These are phyloP conservation scores for Drosophila kohkoa DNA, from an alignment of 1,140 invertebrate genomes.

Conservation along the genomic window DNA sequence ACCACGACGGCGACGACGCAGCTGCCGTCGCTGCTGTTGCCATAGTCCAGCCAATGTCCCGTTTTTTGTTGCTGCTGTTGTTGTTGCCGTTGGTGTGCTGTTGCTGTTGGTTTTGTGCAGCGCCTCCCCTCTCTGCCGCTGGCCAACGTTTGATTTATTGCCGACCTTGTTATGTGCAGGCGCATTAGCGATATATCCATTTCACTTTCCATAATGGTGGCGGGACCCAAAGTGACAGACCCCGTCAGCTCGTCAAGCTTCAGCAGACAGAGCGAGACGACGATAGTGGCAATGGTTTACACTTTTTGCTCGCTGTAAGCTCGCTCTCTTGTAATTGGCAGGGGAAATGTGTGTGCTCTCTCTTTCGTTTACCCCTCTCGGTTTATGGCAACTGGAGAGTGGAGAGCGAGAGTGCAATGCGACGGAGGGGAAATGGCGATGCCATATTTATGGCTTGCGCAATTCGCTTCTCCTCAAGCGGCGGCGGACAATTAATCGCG, in stretches of 20 bases:
- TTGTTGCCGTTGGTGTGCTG: slow-evolving; percentile 18
- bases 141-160: slow-evolving; percentile 79
- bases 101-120: slow-evolving; percentile 17
- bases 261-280: slow-evolving; percentile 61
- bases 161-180: slow-evolving; percentile 85
- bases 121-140: slow-evolving; percentile 37
- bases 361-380: slow-evolving; percentile 57
- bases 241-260: slow-evolving; percentile 53
- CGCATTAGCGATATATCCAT: slow-evolving; percentile 84
- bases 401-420: slow-evolving; percentile 46
- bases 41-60: slow-evolving; percentile 40
- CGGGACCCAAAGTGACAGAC: slow-evolving; percentile 60
- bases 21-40: slow-evolving; percentile 2
- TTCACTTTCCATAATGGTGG: slow-evolving; percentile 84
- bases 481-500: slow-evolving; percentile 44
- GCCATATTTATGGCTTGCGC: slow-evolving; percentile 14
- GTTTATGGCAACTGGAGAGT: slow-evolving; percentile 61
- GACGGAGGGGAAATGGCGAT: slow-evolving; percentile 54
- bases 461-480: slow-evolving; percentile 16
- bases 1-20: slow-evolving; percentile 9
- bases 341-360: slow-evolving; percentile 60
- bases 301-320: slow-evolving; percentile 24
- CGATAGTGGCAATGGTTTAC: slow-evolving; percentile 43
- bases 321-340: slow-evolving; percentile 49
- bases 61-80: slow-evolving; percentile 8